These are phyloP conservation scores for Cataglyphis cursor DNA, from an alignment of 2,888 invertebrate species.

Conservation along the genomic window DNA sequence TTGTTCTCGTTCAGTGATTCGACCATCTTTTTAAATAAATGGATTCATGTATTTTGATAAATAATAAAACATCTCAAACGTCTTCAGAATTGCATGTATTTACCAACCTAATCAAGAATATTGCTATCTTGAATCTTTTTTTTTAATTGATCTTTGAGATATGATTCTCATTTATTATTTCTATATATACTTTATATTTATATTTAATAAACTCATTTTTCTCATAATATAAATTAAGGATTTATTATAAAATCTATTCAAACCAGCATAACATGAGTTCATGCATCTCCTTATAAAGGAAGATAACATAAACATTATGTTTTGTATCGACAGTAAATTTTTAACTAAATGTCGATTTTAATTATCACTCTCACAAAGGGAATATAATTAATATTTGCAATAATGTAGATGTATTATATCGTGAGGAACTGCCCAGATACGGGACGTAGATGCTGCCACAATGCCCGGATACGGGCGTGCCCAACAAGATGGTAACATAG, in stretches of 20 bases:
- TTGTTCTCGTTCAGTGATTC: neutral
- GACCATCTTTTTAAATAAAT: neutral
- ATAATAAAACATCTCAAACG: constrained; percentile 3
- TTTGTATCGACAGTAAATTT: constrained; percentile 23
- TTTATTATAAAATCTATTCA: neutral
- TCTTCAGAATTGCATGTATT: constrained; percentile 23
- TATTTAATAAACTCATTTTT: neutral
- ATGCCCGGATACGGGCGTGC: too few species aligned
- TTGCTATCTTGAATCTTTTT: neutral
- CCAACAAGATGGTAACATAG: neutral
- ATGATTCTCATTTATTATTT: constrained; percentile 18
- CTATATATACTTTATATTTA: neutral
- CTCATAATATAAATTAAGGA: neutral
- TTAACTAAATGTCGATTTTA: constrained; percentile 2
- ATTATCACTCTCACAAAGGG: constrained; percentile 3
- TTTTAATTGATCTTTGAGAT: neutral
- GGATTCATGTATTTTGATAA: constrained; percentile 7
- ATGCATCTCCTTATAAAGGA: constrained; percentile 15
- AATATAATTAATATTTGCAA: neutral
- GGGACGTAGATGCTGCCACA: too few species aligned
- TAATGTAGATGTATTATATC: neutral
- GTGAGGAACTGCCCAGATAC: too few species aligned
- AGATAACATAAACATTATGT: neutral
- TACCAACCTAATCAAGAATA: neutral
- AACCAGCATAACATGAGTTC: neutral